Conservation (phyloP, 2,797 vertebrate species). For the Crotalus adamanteus region DNA sequence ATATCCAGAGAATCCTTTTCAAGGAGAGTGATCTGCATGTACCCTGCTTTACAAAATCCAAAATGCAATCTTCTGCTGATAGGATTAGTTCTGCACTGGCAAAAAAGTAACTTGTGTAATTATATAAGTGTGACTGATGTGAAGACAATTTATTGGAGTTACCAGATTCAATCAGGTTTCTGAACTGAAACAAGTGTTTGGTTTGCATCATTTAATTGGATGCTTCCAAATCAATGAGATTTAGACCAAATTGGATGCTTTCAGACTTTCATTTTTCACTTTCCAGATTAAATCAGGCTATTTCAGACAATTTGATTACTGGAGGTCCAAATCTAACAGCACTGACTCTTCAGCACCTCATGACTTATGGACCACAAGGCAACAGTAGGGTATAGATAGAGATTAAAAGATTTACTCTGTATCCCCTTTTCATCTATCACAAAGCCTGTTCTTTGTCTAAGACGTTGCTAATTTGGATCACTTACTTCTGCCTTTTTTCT, state of each 20-base stretch:
- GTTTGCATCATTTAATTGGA: neutral
- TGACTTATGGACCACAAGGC: neutral
- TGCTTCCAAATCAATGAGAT: neutral
- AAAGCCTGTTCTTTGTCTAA: neutral
- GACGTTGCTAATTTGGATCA: neutral
- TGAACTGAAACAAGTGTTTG: neutral
- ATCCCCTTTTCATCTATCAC: neutral
- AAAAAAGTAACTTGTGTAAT: neutral
- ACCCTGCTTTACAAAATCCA: neutral
- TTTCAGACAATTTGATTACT: neutral
- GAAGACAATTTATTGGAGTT: neutral
- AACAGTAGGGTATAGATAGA: neutral
- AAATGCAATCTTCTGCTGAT: neutral
- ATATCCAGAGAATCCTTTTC: neutral
- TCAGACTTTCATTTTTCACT: neutral
- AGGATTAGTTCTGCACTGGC: neutral
- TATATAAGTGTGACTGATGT: neutral
- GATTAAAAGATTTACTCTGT: neutral
- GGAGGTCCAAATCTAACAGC: neutral
- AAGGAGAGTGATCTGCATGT: neutral
- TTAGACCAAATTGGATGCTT: neutral
- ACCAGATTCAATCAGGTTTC: neutral
- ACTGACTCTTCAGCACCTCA: neutral
- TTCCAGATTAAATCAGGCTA: neutral
- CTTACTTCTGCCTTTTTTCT: neutral